These are phyloP conservation scores for Hedya salicella DNA, from an alignment of 2,888 invertebrate species.

Conservation along the genomic window DNA sequence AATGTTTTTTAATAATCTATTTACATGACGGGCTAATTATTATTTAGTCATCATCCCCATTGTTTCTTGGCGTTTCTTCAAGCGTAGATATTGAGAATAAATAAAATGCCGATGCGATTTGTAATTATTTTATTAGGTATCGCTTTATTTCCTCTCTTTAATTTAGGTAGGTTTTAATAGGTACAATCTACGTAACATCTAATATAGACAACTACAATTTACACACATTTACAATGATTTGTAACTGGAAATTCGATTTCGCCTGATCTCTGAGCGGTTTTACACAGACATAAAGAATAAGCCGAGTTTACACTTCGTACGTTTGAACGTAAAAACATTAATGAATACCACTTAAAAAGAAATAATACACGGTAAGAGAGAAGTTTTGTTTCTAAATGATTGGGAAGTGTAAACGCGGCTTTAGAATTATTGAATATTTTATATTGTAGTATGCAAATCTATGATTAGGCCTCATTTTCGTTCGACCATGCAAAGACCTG, in stretches of 20 bases:
- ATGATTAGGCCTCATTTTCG: conserved; percentile 38
- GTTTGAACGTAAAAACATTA: background rate
- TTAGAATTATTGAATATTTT: conserved; percentile 15
- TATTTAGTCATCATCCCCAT: too few relatives aligned
- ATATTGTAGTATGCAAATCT: conserved; percentile 8
- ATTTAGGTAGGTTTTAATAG: conserved; percentile 71
- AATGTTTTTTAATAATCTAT: too few relatives aligned
- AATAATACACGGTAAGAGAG: background rate
- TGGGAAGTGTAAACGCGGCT: conserved; percentile 28
- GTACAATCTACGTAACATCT: conserved; percentile 82
- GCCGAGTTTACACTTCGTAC: conserved; percentile 28
- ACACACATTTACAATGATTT: conserved; percentile 79
- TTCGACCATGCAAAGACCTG: conserved; percentile 40
- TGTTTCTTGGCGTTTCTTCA: conserved; percentile 20
- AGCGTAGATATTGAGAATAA: conserved; percentile 33
- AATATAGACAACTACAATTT: conserved; percentile 80
- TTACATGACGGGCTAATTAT: too few relatives aligned
- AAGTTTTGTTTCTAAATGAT: background rate
- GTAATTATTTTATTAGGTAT: conserved; percentile 73
- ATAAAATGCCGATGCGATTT: conserved; percentile 62
- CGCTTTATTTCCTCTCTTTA: conserved; percentile 71
- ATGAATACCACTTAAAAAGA: conserved; percentile 1
- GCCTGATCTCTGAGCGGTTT: conserved; percentile 45
- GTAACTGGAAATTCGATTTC: conserved; percentile 70
- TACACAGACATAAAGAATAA: conserved; percentile 35